Conservation (phyloP, 2,113 vertebrate species). For the Corvus hawaiiensis region DNA sequence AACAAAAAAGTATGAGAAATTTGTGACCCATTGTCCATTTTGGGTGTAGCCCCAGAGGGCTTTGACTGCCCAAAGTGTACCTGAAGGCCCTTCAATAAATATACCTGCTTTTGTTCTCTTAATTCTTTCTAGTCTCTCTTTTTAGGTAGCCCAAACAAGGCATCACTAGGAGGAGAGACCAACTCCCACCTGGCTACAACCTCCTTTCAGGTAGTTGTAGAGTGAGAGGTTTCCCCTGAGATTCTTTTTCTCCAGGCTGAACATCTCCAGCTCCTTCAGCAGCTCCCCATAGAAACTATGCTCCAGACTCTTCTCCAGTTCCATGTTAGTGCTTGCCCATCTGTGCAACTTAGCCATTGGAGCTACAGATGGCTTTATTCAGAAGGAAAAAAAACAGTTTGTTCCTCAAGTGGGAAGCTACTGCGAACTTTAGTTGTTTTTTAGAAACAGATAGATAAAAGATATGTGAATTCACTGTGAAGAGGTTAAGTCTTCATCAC, state of each 20-base stretch:
- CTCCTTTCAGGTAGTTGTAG: not conserved
- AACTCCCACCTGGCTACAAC: accelerated
- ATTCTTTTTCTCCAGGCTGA: not conserved
- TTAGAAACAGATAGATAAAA: not conserved
- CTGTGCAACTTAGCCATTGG: no score
- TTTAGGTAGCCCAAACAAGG: not conserved
- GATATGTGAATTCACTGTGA: not conserved
- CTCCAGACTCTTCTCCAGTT: not conserved
- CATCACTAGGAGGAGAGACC: not conserved
- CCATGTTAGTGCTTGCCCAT: not conserved
- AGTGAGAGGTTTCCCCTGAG: not conserved
- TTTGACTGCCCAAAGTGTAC: not conserved
- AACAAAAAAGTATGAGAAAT: not conserved
- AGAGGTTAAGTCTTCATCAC: not conserved
- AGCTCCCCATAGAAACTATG: accelerated
- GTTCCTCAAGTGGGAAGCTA: not conserved
- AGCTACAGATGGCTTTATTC: not conserved
- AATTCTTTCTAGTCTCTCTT: not conserved
- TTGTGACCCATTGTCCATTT: not conserved
- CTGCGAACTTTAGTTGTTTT: not conserved
- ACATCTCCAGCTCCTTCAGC: accelerated
- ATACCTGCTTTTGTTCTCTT: not conserved
- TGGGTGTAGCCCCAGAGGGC: not conserved
- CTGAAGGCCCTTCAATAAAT: not conserved
- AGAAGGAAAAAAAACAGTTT: not conserved